Percentiles rank a stretch among this genome's conserved stretches.
Conservation (phyloP, 2,797 vertebrate genomes). For the Molothrus aeneus region DNA sequence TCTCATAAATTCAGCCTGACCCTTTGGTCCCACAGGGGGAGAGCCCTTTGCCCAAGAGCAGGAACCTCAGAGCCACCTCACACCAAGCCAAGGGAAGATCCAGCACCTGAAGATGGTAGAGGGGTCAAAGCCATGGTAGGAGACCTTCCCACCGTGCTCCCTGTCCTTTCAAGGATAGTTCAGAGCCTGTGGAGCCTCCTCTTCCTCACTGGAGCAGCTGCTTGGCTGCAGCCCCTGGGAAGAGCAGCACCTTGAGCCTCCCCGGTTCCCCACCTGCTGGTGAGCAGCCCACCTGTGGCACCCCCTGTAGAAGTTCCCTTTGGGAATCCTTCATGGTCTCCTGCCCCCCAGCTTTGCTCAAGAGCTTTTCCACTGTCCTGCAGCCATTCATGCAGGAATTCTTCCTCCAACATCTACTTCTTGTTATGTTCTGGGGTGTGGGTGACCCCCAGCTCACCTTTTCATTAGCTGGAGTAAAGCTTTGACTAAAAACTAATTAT, state of each 20-base stretch:
- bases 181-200: not conserved
- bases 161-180: not conserved
- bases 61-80: rapidly evolving
- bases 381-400: not conserved
- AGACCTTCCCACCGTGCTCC: not conserved
- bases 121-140: not conserved
- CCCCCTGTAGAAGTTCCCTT: not conserved
- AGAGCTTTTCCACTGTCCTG: not conserved
- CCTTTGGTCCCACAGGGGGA: too few relatives aligned
- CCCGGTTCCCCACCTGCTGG: not conserved
- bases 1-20: not conserved
- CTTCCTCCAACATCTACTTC: not conserved
- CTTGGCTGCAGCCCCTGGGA: not conserved
- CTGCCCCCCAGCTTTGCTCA: not conserved
- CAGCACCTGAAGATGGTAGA: not conserved
- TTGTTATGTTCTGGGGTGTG: not conserved
- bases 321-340: not conserved
- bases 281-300: not conserved
- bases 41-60: too few relatives aligned
- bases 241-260: not conserved
- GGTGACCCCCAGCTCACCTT: not conserved
- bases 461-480: slow-evolving; percentile 1
- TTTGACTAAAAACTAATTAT: slow-evolving; percentile 24
- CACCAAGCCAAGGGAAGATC: not conserved
- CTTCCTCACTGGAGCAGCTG: not conserved